Percentiles rank a stretch among this genome's conserved stretches.
Evolutionary conservation across 2,888 invertebrate genomes (phyloP).

Genomic region (Dolomedes plantarius): DNA sequence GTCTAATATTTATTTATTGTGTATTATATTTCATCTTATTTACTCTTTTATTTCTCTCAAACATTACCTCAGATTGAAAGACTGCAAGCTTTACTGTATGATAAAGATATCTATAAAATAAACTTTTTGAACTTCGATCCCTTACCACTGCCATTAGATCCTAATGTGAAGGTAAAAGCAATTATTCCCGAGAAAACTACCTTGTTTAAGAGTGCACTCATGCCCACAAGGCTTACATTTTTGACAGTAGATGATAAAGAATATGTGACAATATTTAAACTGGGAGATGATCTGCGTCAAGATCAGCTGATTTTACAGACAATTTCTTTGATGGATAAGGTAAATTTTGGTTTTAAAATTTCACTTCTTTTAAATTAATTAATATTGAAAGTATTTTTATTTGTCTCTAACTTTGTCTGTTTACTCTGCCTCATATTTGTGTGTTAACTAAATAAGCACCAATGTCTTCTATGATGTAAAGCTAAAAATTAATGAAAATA

Average conservation of each 20-base stretch:
- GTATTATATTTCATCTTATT: background rate
- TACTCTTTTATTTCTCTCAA: background rate
- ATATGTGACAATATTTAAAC: slow-evolving; percentile 97
- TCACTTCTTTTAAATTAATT: too few species aligned
- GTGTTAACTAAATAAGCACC: too few species aligned
- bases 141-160: slow-evolving; percentile 95
- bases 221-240: slow-evolving; percentile 95
- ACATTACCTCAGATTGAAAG: slow-evolving; percentile 83
- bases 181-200: slow-evolving; percentile 92
- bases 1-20: too few species aligned
- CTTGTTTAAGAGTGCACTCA: slow-evolving; percentile 95
- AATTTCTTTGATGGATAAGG: slow-evolving; percentile 96
- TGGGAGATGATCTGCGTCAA: slow-evolving; percentile 97
- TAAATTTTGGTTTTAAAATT: too few species aligned
- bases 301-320: slow-evolving; percentile 98
- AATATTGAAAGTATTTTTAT: too few species aligned
- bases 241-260: slow-evolving; percentile 85
- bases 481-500: too few species aligned
- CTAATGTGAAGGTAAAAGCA: slow-evolving; percentile 90
- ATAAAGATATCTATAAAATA: slow-evolving; percentile 87
- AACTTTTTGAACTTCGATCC: slow-evolving; percentile 94
- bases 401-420: too few species aligned
- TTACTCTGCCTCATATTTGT: too few species aligned
- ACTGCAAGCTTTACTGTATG: slow-evolving; percentile 88
- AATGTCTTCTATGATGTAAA: too few species aligned